Conservation (phyloP, 2,113 vertebrate genomes). For the Butastur rufipennis region DNA sequence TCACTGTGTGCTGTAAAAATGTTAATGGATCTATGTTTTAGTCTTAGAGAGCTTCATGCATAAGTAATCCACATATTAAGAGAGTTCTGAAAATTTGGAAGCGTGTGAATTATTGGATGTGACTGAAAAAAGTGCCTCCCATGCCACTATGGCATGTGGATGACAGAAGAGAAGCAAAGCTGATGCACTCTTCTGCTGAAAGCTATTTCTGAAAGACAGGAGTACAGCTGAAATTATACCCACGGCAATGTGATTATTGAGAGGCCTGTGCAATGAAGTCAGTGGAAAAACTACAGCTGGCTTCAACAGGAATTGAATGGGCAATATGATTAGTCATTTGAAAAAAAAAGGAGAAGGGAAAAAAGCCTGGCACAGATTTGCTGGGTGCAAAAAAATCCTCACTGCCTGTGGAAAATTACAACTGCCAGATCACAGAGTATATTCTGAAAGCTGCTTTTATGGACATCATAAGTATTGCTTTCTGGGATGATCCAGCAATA, state of each 20-base stretch:
- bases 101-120: not conserved
- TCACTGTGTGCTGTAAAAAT: not conserved
- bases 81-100: not conserved
- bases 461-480: not conserved
- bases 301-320: not conserved
- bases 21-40: not conserved
- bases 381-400: not conserved
- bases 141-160: not conserved
- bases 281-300: constrained; percentile 21
- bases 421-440: not conserved
- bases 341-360: not conserved
- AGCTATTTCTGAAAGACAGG: not conserved
- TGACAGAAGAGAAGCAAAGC: not conserved
- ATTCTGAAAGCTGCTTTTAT: not conserved
- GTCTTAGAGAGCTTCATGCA: not conserved
- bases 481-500: not conserved
- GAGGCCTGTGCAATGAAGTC: not conserved
- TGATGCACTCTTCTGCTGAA: not conserved
- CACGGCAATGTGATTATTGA: not conserved
- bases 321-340: not conserved
- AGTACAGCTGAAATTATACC: not conserved
- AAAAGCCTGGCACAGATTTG: not conserved
- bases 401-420: not conserved
- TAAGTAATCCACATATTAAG: not conserved
- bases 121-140: not conserved